Percentiles rank a stretch among this genome's conserved stretches.
phyloP scores from a whole-genome alignment of 2,888 invertebrate genomes.

The Cheilosia scutellata region DNA sequence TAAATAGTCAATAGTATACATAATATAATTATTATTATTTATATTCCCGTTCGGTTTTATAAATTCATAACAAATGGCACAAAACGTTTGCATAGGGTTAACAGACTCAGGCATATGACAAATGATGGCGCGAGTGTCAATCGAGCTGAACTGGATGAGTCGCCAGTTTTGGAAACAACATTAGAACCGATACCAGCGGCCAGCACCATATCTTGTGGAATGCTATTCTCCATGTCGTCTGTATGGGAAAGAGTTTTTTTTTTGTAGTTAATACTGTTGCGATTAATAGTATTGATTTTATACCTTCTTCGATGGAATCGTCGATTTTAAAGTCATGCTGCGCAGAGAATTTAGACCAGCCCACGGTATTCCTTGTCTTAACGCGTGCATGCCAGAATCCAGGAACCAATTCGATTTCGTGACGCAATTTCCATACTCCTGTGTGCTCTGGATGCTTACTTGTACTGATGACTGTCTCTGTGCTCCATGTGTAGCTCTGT shows the following conservation, averaged over 20 bases:
- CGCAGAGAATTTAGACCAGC: constrained; percentile 82
- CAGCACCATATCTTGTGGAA: constrained; percentile 79
- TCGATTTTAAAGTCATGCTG: constrained; percentile 79
- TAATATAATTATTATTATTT: constrained; percentile 1
- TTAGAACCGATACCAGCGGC: constrained; percentile 78
- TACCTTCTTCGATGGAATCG: constrained; percentile 75
- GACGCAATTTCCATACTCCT: constrained; percentile 82
- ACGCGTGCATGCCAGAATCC: constrained; percentile 82
- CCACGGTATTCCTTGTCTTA: constrained; percentile 81
- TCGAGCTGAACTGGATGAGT: constrained; percentile 24
- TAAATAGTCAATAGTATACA: constrained; percentile 38
- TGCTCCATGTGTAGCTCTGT: constrained; percentile 81
- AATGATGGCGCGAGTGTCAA: constrained; percentile 37
- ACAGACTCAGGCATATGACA: constrained; percentile 39
- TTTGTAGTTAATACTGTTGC: not conserved
- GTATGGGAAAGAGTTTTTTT: not conserved
- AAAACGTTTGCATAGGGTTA: constrained; percentile 41
- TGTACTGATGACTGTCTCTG: constrained; percentile 80
- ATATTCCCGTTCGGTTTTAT: constrained; percentile 37
- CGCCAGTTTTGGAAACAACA: constrained; percentile 37
- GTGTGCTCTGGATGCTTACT: constrained; percentile 79
- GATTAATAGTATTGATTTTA: no score
- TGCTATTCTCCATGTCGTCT: constrained; percentile 65
- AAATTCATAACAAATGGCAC: constrained; percentile 61
- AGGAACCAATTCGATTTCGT: constrained; percentile 80